These are phyloP conservation scores for Apoderus coryli DNA, from an alignment of 2,888 invertebrate genomes.

Conservation along the genomic window DNA sequence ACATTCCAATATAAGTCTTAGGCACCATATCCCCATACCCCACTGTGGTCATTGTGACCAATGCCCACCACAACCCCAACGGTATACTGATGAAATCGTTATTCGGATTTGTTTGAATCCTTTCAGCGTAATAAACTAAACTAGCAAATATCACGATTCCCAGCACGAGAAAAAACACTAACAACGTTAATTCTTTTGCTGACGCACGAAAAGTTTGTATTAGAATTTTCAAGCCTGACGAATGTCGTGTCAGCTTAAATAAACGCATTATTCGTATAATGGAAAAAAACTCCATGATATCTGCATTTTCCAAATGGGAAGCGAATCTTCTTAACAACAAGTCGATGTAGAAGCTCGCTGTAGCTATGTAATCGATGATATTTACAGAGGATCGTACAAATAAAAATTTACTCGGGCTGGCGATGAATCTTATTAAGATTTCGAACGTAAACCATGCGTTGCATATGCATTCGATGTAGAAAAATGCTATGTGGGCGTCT, in stretches of 20 bases:
- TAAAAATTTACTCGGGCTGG: constrained; percentile 85
- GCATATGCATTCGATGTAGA: constrained; percentile 96
- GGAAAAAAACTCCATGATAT: constrained; percentile 93
- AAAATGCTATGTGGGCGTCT: constrained; percentile 93
- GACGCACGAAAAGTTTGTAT: constrained; percentile 97
- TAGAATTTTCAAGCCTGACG: constrained; percentile 93
- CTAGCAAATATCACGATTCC: constrained; percentile 98
- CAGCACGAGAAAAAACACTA: constrained; percentile 77
- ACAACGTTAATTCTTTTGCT: constrained; percentile 87
- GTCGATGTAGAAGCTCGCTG: constrained; percentile 96
- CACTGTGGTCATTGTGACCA: constrained; percentile 98
- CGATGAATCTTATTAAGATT: constrained; percentile 71
- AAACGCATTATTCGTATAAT: constrained; percentile 96
- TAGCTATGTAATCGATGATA: constrained; percentile 98
- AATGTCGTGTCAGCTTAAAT: constrained; percentile 93
- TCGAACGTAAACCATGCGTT: constrained; percentile 99
- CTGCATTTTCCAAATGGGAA: constrained; percentile 83
- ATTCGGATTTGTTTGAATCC: constrained; percentile 79
- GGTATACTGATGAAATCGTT: constrained; percentile 99
- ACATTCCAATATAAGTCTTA: constrained; percentile 97
- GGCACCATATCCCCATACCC: constrained; percentile 99
- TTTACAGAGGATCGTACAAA: constrained; percentile 92
- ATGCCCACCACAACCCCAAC: constrained; percentile 81
- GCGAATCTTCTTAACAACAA: constrained; percentile 79
- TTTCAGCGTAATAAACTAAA: constrained; percentile 94